These are phyloP conservation scores for Bovichtus diacanthus DNA, from an alignment of 2,797 vertebrate genomes.

Conservation along the genomic window DNA sequence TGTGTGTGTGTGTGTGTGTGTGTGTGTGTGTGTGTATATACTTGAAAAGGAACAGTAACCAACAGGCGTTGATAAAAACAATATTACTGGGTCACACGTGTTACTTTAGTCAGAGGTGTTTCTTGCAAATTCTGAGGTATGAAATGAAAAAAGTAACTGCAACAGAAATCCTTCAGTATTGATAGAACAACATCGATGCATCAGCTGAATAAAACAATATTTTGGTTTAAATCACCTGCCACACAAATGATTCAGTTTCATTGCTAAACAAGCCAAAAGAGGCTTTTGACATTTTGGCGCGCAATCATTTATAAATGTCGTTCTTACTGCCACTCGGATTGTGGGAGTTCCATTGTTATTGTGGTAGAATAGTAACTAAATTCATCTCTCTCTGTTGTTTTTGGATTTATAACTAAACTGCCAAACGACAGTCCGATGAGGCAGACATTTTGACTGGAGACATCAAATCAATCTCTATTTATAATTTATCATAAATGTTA, in stretches of 20 bases:
- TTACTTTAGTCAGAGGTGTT: not conserved
- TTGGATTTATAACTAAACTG: not conserved
- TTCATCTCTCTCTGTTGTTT: not conserved
- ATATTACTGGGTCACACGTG: constrained; percentile 3
- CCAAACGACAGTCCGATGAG: not conserved
- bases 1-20: constrained; percentile 16
- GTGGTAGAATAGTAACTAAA: too few species aligned
- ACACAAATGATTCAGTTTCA: constrained; percentile 5
- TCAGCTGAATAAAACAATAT: not conserved
- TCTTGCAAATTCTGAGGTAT: not conserved
- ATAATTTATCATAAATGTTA: not conserved
- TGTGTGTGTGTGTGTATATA: constrained; percentile 29
- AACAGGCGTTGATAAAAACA: constrained; percentile 26
- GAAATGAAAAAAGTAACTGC: not conserved
- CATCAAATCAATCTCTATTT: not conserved
- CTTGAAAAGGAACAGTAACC: constrained; percentile 20
- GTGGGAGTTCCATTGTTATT: too few species aligned
- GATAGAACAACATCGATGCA: not conserved
- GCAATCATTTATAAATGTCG: not conserved
- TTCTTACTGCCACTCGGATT: not conserved
- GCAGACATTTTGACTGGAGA: not conserved
- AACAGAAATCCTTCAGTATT: not conserved
- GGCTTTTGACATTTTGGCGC: not conserved
- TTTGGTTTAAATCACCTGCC: not conserved
- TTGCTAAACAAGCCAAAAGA: not conserved